phyloP scores from a whole-genome alignment of 2,113 vertebrate species.

The Lepidothrix coronata region DNA sequence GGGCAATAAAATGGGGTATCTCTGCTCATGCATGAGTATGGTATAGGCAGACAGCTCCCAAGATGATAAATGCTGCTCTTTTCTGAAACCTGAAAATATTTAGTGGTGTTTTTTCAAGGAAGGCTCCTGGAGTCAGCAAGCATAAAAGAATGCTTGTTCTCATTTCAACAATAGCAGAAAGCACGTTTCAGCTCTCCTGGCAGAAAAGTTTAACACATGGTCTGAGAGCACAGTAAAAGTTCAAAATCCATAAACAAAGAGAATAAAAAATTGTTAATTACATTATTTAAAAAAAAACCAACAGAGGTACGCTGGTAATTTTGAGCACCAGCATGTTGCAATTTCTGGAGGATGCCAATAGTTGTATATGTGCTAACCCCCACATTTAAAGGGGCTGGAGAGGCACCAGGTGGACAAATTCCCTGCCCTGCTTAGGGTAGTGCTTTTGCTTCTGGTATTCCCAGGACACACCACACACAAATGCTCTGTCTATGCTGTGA shows the following conservation, averaged over 20 bases:
- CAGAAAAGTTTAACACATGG: background rate
- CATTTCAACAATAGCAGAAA: background rate
- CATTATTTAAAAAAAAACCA: background rate
- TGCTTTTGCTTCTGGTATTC: background rate
- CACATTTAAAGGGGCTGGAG: background rate
- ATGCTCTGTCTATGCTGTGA: rapidly evolving
- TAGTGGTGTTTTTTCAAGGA: background rate
- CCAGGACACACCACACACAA: background rate
- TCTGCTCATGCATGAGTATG: background rate
- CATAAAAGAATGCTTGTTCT: background rate
- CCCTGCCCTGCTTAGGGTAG: rapidly evolving
- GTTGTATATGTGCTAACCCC: background rate
- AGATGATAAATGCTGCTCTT: background rate
- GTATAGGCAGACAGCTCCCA: background rate
- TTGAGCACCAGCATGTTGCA: background rate
- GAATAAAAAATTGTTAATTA: background rate
- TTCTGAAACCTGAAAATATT: background rate
- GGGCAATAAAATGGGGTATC: background rate
- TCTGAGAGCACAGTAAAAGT: background rate
- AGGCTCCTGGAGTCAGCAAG: background rate
- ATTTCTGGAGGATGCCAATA: background rate
- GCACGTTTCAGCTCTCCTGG: background rate
- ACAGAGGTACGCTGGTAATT: background rate
- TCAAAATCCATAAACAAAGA: background rate
- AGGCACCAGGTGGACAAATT: background rate